phyloP scores from a whole-genome alignment of 92 coral and sea anemone species.

The Porites lobata region DNA sequence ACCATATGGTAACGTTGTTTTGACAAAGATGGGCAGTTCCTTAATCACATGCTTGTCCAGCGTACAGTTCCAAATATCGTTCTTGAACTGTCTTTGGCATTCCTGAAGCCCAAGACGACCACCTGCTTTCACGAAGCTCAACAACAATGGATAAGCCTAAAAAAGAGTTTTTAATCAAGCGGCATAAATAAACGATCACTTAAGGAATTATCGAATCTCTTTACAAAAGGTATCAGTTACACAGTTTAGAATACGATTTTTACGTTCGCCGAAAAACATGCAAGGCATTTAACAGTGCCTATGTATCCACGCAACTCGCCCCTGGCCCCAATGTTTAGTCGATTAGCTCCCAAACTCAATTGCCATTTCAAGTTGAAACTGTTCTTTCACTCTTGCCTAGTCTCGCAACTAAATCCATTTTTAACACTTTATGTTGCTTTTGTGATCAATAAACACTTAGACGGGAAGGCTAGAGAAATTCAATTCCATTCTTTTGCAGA shows the following conservation, averaged over 20 bases:
- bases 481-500: too few species aligned
- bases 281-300: neutral
- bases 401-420: too few species aligned
- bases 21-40: slow-evolving; percentile 71
- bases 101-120: slow-evolving; percentile 73
- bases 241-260: neutral
- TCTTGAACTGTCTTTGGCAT: slow-evolving; percentile 71
- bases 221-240: slow-evolving; percentile 35
- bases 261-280: too few species aligned
- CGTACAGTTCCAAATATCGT: slow-evolving; percentile 83
- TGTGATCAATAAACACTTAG: too few species aligned
- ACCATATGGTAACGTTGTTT: slow-evolving; percentile 75
- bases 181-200: slow-evolving; percentile 19
- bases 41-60: slow-evolving; percentile 33
- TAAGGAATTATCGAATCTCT: slow-evolving; percentile 33
- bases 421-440: too few species aligned
- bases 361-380: too few species aligned
- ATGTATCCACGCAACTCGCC: too few species aligned
- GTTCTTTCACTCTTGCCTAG: too few species aligned
- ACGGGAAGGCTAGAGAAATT: too few species aligned
- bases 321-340: too few species aligned
- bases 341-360: too few species aligned
- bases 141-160: slow-evolving; percentile 35
- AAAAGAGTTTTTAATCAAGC: neutral
- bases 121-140: slow-evolving; percentile 68